These are phyloP conservation scores for Caenorhabditis zanzibari DNA, from an alignment of 2,888 invertebrate genomes.

Conservation along the genomic window DNA sequence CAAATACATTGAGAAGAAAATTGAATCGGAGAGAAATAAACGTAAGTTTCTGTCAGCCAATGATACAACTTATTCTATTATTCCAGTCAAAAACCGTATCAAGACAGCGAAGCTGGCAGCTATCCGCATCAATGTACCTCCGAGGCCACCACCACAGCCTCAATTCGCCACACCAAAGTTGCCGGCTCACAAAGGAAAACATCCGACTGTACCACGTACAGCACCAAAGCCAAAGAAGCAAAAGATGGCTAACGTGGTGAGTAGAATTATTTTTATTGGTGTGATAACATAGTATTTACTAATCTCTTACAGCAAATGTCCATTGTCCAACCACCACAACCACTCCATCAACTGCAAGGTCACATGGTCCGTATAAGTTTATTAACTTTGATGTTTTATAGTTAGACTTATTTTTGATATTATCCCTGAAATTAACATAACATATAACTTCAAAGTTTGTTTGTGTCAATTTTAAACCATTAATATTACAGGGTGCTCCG, in stretches of 20 bases:
- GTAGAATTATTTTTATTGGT: not conserved
- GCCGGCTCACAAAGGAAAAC: slow-evolving; percentile 31
- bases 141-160: slow-evolving; percentile 13
- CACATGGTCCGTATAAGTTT: slow-evolving; percentile 56
- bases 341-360: slow-evolving; percentile 58
- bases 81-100: slow-evolving; percentile 28
- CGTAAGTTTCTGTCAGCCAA: slow-evolving; percentile 20
- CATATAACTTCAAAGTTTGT: too few species aligned
- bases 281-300: slow-evolving; percentile 5
- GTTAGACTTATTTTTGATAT: not conserved
- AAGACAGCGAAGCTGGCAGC: not conserved
- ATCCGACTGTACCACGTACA: slow-evolving; percentile 10
- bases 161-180: slow-evolving; percentile 49
- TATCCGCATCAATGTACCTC: not conserved
- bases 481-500: slow-evolving; percentile 49
- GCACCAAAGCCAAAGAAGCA: slow-evolving; percentile 35
- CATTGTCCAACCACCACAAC: slow-evolving; percentile 64
- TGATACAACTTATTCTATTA: too few species aligned
- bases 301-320: slow-evolving; percentile 68
- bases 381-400: slow-evolving; percentile 7
- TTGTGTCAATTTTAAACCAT: too few species aligned
- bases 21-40: slow-evolving; percentile 19
- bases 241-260: slow-evolving; percentile 51
- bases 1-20: slow-evolving; percentile 37
- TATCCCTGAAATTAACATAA: not conserved